Percentiles rank a stretch among this genome's conserved stretches.
phyloP scores from a whole-genome alignment of 1,140 invertebrate genomes.

The Acromyrmex echinatior region DNA sequence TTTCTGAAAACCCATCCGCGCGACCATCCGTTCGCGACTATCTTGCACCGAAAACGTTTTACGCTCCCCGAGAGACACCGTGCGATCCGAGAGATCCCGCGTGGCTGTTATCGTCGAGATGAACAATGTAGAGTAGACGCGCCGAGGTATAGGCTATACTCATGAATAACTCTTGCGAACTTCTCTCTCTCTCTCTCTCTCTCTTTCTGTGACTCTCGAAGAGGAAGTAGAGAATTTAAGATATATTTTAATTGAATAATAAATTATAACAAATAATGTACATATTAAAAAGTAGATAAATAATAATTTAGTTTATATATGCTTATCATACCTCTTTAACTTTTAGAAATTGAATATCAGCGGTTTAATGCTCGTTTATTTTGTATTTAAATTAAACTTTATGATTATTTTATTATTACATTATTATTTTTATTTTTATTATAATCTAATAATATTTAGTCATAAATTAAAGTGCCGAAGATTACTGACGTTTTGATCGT shows the following conservation, averaged over 20 bases:
- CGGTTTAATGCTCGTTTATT: not conserved
- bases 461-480: not conserved
- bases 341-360: not conserved
- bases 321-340: not conserved
- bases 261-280: not conserved
- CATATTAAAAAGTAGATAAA: not conserved
- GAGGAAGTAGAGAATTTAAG: not conserved
- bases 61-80: constrained; percentile 12
- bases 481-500: not conserved
- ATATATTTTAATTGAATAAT: not conserved
- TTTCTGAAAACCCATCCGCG: constrained; percentile 84
- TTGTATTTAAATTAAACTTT: not conserved
- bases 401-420: not conserved
- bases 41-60: constrained; percentile 72
- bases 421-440: not conserved
- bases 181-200: too few species aligned
- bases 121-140: constrained; percentile 29
- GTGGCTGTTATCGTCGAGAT: not conserved
- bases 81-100: constrained; percentile 22
- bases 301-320: not conserved
- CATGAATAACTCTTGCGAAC: not conserved
- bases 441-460: constrained; percentile 14
- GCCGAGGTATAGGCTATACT: not conserved
- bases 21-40: constrained; percentile 52
- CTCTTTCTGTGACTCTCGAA: not conserved